Base-by-base conservation (phyloP, 2,113 vertebrate genomes). In the Scomber colias region DNA sequence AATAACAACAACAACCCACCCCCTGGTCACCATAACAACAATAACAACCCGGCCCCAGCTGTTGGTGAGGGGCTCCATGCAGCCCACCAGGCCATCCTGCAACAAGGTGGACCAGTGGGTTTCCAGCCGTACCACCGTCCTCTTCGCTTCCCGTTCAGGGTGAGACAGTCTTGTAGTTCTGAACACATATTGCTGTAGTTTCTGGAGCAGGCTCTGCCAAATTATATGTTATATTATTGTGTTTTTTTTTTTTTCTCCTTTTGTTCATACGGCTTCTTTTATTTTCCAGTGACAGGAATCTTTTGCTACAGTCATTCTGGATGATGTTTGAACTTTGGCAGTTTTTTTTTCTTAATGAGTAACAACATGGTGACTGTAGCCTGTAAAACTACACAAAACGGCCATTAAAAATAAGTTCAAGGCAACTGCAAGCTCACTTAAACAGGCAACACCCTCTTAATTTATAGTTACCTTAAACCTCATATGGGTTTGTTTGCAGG, bases 81-180 rank as follows among this genome's bases (percentile, higher is more conserved):
- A 5, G 98, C 97, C 51, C 98, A 99, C 87, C 98, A 99, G 94
- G 98, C 98, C 94, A 99, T 99, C 85, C 95, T 99, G 63, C 98
- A 99, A 65, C 98, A 99, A 85, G 98, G 98, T 45, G 98, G 97
- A 4, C 98, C 98, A 45, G 97, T 99, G 19, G 98, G 98, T 84
- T 99, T 99, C 91, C 98, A 99, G 92, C 98, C 98, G 72, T 99
- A 99, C 89, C 97, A 96, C 31, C 95, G 97, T 82, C 98, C 98
- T 77, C 93, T 97, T 75, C 95, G 97, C 81, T 99, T 99, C 88
- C 96, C 97, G 0, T 95, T 99, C 89, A 96, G 98, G 96, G 97
- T 99, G 91, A 84, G 84, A 54, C 14, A 56, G 35, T 30, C 46
- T 4, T 2, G 8, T n/a, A 1, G 11, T 12, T n/a, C 44, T 45